phyloP scores from a whole-genome alignment of 2,113 vertebrate genomes.

The Scalopus aquaticus region DNA sequence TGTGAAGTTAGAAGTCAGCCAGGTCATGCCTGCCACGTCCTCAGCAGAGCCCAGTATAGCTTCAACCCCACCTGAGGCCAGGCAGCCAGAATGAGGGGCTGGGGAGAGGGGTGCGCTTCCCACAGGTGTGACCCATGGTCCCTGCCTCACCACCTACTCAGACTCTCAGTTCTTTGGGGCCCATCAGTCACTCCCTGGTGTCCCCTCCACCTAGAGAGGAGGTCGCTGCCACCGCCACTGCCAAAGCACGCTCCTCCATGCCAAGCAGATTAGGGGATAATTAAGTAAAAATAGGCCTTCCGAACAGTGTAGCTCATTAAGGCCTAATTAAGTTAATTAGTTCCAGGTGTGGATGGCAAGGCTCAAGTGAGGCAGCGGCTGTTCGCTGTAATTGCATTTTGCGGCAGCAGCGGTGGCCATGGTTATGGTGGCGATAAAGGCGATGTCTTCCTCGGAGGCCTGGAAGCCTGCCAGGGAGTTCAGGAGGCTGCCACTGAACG shows the following conservation, averaged over 20 bases:
- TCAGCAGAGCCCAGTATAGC: background rate
- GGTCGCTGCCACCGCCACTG: conserved; percentile 72
- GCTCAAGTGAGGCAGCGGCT: conserved; percentile 79
- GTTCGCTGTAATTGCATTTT: conserved; percentile 88
- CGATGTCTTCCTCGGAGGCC: conserved; percentile 69
- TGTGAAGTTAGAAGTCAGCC: background rate
- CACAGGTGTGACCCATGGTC: background rate
- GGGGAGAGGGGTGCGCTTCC: background rate
- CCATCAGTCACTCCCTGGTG: background rate
- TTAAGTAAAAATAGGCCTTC: conserved; percentile 91
- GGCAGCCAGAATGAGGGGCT: background rate
- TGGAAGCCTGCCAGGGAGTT: conserved; percentile 79
- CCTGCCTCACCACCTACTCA: background rate
- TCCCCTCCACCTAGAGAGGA: conserved; percentile 37
- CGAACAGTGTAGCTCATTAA: conserved; percentile 88
- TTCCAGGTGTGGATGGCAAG: conserved; percentile 87
- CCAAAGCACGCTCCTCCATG: conserved; percentile 71
- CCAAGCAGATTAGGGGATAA: conserved; percentile 87
- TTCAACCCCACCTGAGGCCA: background rate
- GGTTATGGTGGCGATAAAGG: background rate
- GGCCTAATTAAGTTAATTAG: conserved; percentile 90
- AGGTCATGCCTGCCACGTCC: background rate
- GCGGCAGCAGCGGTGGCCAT: conserved; percentile 41
- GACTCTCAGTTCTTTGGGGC: background rate
- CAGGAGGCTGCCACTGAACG: background rate